A percentile compares a stretch with the other conserved stretches of the same genome.
phyloP scores from a whole-genome alignment of 2,113 vertebrate species.

The Hippocampus barbouri region DNA sequence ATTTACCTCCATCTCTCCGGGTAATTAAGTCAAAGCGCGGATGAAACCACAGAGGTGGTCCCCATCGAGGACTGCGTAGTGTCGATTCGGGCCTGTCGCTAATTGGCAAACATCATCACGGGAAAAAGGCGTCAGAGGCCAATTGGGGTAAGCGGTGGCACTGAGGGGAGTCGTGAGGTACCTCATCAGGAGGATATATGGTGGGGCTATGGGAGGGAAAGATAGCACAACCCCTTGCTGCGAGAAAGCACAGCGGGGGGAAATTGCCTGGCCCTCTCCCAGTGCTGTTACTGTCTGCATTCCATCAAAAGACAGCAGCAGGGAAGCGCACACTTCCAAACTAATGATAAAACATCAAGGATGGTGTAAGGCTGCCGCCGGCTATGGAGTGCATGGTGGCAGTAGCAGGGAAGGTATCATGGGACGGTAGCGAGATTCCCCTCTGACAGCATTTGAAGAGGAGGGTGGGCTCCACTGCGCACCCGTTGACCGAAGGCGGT shows the following conservation, averaged over 20 bases:
- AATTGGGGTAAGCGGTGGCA: slow-evolving; percentile 53
- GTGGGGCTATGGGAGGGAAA: slow-evolving; percentile 32
- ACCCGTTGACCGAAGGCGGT: slow-evolving; percentile 67
- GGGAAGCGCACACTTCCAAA: slow-evolving; percentile 74
- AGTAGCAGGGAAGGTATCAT: slow-evolving; percentile 54
- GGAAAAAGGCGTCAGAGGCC: slow-evolving; percentile 49
- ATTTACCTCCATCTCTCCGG: slow-evolving; percentile 36
- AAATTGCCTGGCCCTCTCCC: slow-evolving; percentile 76
- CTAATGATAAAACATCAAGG: slow-evolving; percentile 81
- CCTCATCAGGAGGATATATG: slow-evolving; percentile 61
- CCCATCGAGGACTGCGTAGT: slow-evolving; percentile 29
- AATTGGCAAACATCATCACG: slow-evolving; percentile 55
- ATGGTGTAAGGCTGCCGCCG: slow-evolving; percentile 65
- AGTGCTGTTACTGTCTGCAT: slow-evolving; percentile 73
- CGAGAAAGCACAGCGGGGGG: slow-evolving; percentile 66
- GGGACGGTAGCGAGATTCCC: slow-evolving; percentile 57
- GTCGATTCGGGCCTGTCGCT: slow-evolving; percentile 57
- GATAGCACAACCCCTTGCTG: slow-evolving; percentile 69
- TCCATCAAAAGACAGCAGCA: slow-evolving; percentile 77
- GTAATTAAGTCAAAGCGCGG: slow-evolving; percentile 57
- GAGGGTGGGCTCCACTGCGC: slow-evolving; percentile 56
- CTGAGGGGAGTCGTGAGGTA: slow-evolving; percentile 55
- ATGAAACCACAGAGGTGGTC: slow-evolving; percentile 53
- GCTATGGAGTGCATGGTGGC: slow-evolving; percentile 52
- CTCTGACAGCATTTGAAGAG: slow-evolving; percentile 66